Evolutionary conservation across 2,113 vertebrate species (phyloP).

Genomic region (Nesogale talazaci): DNA sequence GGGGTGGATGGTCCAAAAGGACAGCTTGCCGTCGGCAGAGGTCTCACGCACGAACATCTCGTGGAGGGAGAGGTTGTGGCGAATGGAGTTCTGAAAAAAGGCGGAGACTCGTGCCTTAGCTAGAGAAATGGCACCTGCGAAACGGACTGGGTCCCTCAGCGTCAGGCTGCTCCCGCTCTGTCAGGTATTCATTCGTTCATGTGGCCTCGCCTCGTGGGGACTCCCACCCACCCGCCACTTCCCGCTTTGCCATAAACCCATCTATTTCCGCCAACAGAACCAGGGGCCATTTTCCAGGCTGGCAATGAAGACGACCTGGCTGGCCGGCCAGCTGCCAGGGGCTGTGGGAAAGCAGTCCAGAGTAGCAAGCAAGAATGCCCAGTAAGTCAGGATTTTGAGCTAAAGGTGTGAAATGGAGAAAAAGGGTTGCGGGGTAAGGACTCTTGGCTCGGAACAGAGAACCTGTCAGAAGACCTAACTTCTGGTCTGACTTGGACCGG

Average conservation of each 20-base stretch:
- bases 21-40: conserved; percentile 91
- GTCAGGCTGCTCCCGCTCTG: not conserved
- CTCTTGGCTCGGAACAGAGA: not conserved
- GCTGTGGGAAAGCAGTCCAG: not conserved
- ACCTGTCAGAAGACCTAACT: not conserved
- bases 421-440: not conserved
- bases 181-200: not conserved
- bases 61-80: conserved; percentile 97
- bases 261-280: not conserved
- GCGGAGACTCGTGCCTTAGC: not conserved
- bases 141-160: not conserved
- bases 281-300: not conserved
- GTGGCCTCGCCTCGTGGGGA: not conserved
- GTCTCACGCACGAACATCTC: conserved; percentile 96
- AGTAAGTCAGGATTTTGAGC: not conserved
- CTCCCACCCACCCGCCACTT: not conserved
- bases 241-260: too few relatives aligned
- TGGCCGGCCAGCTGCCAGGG: not conserved
- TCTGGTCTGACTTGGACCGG: not conserved
- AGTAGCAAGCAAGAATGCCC: not conserved
- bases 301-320: not conserved
- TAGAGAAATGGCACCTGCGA: not conserved
- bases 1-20: conserved; percentile 97
- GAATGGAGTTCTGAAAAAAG: conserved; percentile 94
- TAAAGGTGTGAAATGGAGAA: not conserved